Base-by-base conservation (phyloP, 2,888 invertebrate genomes). In the Dione vanillae region DNA sequence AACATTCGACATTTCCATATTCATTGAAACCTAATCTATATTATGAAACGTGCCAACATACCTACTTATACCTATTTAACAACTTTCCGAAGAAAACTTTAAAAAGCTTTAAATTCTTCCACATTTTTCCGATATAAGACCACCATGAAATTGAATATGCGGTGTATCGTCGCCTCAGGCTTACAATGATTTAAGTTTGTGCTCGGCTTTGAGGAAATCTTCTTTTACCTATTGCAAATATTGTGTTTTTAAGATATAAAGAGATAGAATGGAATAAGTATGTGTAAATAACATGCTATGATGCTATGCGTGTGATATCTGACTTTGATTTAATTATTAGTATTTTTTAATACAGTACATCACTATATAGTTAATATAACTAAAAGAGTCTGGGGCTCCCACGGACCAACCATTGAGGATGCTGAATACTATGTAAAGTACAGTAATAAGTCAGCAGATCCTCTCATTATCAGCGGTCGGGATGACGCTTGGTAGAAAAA, bases 101-200 rank as follows among this genome's bases (percentile, higher is more conserved):
- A 1, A 51, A 49, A 64, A 40, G 12, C 64, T 40, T 45, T 61
- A 7, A 51, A 64, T 64, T 51, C 40, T 12, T 37, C n/a, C 19
- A 37, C 47, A 64, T 64, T 68, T 68, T 69, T 64, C 69, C 64
- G 16, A 69, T 69, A 69, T 37, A 64, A 47, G 47, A 54, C 37
- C 16, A 16, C 16, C 64, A 47, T 20, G 47, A 69, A 64, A 69
- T 69, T 69, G 64, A 69, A 69, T 54, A 69, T 56, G 62, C 62
- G 62, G 62, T 47, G 68, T 45, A 61, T 43, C 51, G 41, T 47
- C 43, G 62, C 68, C 45, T 37, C 54, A 40, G 20, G 62, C 62
- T 47, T 47, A 47, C 54, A 56, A 45, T 52, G 62, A 49, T 49
- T 52, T 69, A 54, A 64, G 54, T 69, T 69, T 45, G 62, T 43